Base-by-base conservation (phyloP, 1,140 invertebrate genomes). In the Amyelois transitella region DNA sequence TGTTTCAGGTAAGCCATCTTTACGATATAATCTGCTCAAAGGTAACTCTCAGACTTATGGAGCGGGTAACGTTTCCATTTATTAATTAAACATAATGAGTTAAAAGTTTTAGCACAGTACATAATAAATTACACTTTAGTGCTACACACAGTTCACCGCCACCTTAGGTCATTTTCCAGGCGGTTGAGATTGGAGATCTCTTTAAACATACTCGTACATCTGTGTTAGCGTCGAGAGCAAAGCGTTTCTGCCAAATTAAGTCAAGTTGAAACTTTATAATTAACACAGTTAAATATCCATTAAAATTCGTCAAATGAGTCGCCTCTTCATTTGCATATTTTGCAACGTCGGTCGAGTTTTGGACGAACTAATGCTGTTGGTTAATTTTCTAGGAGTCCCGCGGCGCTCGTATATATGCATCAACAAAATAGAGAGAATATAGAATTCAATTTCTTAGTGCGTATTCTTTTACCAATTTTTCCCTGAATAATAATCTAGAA, bases 251-350 rank as follows among this genome's bases (percentile, higher is more conserved):
- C 67, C 62, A 69, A 77, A 83, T 78, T 66, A 67, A 75, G 66
- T 69, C 55, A 68, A 75, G 68, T 72, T 67, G 58, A 77, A 84
- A 85, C 72, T 87, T 85, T 75, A 72, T 77, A 83, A 85, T 79
- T 75, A 82, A 75, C 77, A 82, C 75, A 77, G 72, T 83, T 84
- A 87, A 83, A 86, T 80, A 77, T 80, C 82, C 72, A 84, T 84
- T 84, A 86, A 87, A 86, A 84, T 86, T 86, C 76, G 81, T 83
- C 75, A 86, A 84, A 84, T 84, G 81, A 83, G 81, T 83, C 75
- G 78, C 66, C 74, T 70, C 67, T 77, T 75, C 79, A 86, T 87
- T 87, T 86, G 73, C 82, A 86, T 87, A 84, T 84, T 86, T 83
- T 74, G 79, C 70, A 62, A 65, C 65, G 70, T 56, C 66, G 64